These are phyloP conservation scores for Pterocles gutturalis DNA, from an alignment of 2,113 vertebrate species.

Conservation along the genomic window DNA sequence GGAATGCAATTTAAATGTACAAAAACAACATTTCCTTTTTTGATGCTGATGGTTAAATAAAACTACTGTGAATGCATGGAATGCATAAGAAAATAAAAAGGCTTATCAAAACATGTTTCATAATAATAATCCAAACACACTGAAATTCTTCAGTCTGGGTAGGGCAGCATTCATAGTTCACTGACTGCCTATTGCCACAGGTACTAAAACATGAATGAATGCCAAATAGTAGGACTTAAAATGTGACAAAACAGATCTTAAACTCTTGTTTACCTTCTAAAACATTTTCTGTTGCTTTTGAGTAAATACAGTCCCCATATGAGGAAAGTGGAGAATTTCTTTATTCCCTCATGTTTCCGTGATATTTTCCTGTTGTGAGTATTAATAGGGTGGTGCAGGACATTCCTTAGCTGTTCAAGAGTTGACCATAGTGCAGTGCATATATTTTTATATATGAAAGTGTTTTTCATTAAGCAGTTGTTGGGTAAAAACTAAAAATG, in stretches of 20 bases:
- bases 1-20: neutral
- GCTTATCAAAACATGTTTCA: neutral
- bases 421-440: neutral
- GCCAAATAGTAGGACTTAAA: neutral
- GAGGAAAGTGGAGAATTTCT: neutral
- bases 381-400: neutral
- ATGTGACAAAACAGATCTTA: neutral
- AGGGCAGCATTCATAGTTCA: neutral
- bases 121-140: neutral
- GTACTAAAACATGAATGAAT: conserved; percentile 2
- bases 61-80: neutral
- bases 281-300: neutral
- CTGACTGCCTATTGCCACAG: neutral
- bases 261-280: neutral
- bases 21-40: neutral
- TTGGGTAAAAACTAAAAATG: neutral
- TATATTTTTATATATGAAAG: neutral
- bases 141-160: neutral
- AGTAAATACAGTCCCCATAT: neutral
- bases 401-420: neutral
- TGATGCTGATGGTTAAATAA: neutral
- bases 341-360: neutral
- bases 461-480: neutral
- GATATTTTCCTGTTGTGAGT: neutral
- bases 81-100: neutral